Conservation (phyloP, 2,888 invertebrate genomes). For the Drosophila yooni region DNA sequence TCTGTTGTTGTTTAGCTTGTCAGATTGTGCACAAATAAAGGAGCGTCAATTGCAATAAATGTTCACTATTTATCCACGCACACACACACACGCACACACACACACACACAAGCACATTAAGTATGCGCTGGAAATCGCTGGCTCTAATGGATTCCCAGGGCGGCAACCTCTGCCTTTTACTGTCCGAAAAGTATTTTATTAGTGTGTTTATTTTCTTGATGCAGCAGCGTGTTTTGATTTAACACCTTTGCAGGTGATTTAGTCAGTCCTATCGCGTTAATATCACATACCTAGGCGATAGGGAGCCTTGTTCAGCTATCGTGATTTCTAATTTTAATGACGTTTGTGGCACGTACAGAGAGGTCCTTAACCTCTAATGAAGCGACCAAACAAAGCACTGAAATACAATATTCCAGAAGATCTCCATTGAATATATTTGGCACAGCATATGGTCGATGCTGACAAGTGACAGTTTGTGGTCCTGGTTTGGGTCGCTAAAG, state of each 20-base stretch:
- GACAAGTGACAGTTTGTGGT: neutral
- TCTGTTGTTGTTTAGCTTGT: constrained; percentile 19
- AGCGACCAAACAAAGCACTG: neutral
- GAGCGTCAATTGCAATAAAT: constrained; percentile 29
- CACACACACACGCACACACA: neutral
- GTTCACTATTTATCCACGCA: constrained; percentile 21
- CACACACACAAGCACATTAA: constrained; percentile 10
- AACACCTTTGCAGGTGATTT: constrained; percentile 61
- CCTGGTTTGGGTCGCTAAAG: neutral
- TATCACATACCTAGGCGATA: neutral
- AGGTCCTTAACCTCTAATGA: neutral
- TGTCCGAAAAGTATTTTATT: constrained; percentile 62
- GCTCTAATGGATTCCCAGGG: constrained; percentile 37
- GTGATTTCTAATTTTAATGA: constrained; percentile 64
- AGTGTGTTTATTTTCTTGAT: constrained; percentile 58
- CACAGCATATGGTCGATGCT: neutral
- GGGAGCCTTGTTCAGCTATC: constrained; percentile 22
- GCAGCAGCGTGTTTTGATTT: constrained; percentile 64
- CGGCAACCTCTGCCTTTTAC: constrained; percentile 4
- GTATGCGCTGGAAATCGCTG: constrained; percentile 30
- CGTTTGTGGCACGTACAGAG: constrained; percentile 14
- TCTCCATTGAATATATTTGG: neutral
- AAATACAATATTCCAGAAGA: neutral
- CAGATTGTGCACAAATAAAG: constrained; percentile 10
- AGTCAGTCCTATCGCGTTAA: neutral